Evolutionary conservation across 2,888 invertebrate genomes (phyloP), one percentile per base, ranked within the genome.

Genomic region (Fabriciana adippe): DNA sequence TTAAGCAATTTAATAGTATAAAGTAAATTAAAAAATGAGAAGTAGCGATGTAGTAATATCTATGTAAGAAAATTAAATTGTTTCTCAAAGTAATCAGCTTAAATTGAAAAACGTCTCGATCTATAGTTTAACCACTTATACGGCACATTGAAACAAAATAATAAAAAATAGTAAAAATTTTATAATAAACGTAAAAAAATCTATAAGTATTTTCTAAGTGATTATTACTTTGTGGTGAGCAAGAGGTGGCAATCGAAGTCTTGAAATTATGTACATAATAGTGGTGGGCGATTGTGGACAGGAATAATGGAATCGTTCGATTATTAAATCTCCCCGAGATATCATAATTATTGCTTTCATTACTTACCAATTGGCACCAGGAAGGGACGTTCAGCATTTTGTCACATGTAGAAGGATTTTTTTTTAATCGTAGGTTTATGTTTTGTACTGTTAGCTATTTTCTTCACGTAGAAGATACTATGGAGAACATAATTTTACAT

Each of bases 221-320:
- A 53, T 54, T 41, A 65, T 53, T 55, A 57, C 62, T 54, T 62
- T 62, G 54, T 66, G 63, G 51, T 65, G 45, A 50, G 62, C 65
- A 48, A 59, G 41, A 63, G 64, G 68, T 66, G 62, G 68, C 68
- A 51, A 55, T 63, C 51, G 59, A 65, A 47, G 57, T 65, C 59
- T 48, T 48, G 26, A 68, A 57, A 68, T 68, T 54, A 64, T 55
- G 45, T 41, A 64, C 45, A 64, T 57, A 60, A 57, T 48, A 13
- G 64, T 51, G 61, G 11, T 61, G 51, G 50, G 15, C 51, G 35
- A 51, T 61, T 61, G 60, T 60, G n/a, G 31, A 55, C 35, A 26
- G 3, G 8, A 31, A n/a, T n/a, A 61, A 35, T 35, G 47, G 51
- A 53, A 18, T 51, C 16, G 51, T 41, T 41, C 53, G 41, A 53